Evolutionary conservation across 30 jellyfish, hydroid and myxozoan species (phyloP).

Genomic region (Hydra vulgaris): DNA sequence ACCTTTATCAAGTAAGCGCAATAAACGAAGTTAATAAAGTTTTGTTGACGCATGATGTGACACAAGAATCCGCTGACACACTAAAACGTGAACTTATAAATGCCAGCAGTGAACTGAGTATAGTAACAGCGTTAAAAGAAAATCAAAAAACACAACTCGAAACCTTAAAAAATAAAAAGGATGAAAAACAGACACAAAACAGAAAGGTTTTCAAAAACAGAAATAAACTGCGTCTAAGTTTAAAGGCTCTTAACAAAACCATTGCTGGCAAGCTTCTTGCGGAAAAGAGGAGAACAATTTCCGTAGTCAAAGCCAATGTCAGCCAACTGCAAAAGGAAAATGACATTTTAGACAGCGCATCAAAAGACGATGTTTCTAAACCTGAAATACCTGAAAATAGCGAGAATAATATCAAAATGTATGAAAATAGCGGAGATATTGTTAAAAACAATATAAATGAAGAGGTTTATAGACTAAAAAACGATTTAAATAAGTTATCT

Average conservation of each 20-base stretch:
- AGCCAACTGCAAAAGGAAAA: neutral
- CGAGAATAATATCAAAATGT: neutral
- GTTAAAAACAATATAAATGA: neutral
- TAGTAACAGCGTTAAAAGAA: neutral
- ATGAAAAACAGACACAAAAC: neutral
- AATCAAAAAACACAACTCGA: neutral
- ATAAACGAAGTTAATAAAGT: neutral
- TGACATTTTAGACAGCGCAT: neutral
- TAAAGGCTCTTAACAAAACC: neutral
- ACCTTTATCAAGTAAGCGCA: neutral
- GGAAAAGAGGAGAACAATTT: slow-evolving; percentile 3
- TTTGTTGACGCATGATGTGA: neutral
- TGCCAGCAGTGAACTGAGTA: neutral
- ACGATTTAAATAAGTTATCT: slow-evolving; percentile 13
- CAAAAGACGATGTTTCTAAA: neutral
- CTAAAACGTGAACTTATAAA: neutral
- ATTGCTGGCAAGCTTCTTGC: slow-evolving; percentile 14
- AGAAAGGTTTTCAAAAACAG: neutral
- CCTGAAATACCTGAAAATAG: neutral
- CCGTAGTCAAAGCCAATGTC: neutral
- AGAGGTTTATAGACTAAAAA: slow-evolving; percentile 4
- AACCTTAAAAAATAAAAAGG: slow-evolving; percentile 2
- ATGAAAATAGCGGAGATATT: neutral
- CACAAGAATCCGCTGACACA: neutral
- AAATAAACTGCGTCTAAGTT: neutral